Conservation (phyloP, 1,140 invertebrate species). For the Drosophila prosaltans region DNA sequence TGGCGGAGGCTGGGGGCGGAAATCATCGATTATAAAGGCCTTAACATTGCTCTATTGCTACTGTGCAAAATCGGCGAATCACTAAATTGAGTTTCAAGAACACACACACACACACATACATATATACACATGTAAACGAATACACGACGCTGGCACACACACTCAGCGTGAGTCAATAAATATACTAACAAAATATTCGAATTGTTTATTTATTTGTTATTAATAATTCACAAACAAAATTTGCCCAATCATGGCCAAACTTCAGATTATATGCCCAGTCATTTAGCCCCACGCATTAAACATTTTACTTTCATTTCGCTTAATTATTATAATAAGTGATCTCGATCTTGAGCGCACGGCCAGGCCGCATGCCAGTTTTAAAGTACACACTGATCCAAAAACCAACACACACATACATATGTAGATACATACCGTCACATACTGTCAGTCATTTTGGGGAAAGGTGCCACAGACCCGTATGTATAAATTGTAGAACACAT, state of each 20-base stretch:
- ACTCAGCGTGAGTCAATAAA: constrained; percentile 13
- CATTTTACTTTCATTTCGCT: constrained; percentile 75
- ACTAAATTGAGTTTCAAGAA: constrained; percentile 72
- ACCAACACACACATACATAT: neutral
- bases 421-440: neutral
- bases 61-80: constrained; percentile 68
- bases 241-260: constrained; percentile 70
- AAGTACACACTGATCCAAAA: neutral
- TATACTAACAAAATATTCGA: constrained; percentile 35
- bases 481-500: constrained; percentile 19
- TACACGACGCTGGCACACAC: constrained; percentile 4
- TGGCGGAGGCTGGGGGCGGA: constrained; percentile 6
- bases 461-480: neutral
- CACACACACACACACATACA: constrained; percentile 53
- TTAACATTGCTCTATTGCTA: constrained; percentile 41
- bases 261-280: constrained; percentile 54
- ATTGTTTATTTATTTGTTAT: constrained; percentile 72
- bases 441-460: neutral
- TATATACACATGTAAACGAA: neutral
- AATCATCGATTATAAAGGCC: constrained; percentile 52
- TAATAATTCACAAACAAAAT: constrained; percentile 37
- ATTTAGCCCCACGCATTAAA: constrained; percentile 62
- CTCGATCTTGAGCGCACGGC: constrained; percentile 50
- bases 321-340: constrained; percentile 74
- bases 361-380: constrained; percentile 23